Base-by-base conservation (phyloP, 2,888 invertebrate species). In the Agrotis clavis region DNA sequence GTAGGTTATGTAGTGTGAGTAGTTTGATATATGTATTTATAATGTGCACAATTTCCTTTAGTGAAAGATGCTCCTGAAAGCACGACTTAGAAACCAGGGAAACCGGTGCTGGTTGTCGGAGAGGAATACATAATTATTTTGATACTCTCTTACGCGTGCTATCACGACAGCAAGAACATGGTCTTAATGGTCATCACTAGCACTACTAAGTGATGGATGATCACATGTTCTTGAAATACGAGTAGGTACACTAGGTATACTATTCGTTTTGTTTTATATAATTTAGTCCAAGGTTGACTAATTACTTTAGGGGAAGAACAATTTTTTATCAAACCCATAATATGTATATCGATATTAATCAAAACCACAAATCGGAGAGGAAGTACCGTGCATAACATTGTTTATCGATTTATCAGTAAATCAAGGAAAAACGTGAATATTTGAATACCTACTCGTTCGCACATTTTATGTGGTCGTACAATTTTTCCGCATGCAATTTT, bases 361-460 rank as follows among this genome's bases (percentile, higher is more conserved):
- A 53, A 41, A 54, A 59, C 61, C 61, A 57, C 51, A 11, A 66
- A 73, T 65, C n/a, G 21, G 4, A 51, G 11, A 79, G 79, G 66
- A 78, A 76, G 72, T 47, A 57, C 18, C 45, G 57, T n/a, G 51
- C 25, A 25, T 21, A 51, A 78, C 21, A 53, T 51, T 45, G 19
- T 63, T 79, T 56, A 77, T 79, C 59, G 53, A 70, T 21, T 51
- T 67, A 67, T 64, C 48, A 47, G 13, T 66, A 48, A 57, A 72
- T 61, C 50, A 74, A 79, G 74, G 79, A 76, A 77, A 77, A 77
- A 56, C 63, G n/a, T 74, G 54, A 73, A 77, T 64, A 68, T 61
- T 72, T 65, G 18, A 67, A 63, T 63, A 59, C 59, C 9, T 60
- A 45, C 57, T 51, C 14, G 35, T 66, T 57, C 51, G 68, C 6